Conservation (phyloP, 2,113 vertebrate species). For the Chrysemys picta region DNA sequence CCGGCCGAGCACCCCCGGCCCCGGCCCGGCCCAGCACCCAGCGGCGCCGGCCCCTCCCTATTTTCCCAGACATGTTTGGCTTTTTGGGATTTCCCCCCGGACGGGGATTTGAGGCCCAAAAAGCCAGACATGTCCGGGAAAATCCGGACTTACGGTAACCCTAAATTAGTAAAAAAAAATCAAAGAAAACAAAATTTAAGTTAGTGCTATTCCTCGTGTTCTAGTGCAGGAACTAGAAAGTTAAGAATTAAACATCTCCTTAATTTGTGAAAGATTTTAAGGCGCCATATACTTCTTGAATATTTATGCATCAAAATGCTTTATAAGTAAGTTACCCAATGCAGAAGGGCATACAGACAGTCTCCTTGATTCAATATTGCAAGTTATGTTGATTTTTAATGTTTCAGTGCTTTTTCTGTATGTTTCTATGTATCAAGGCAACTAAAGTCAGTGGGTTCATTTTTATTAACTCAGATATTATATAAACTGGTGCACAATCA, state of each 20-base stretch:
- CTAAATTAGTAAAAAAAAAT: no score
- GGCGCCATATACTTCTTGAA: not conserved
- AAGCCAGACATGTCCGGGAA: no score
- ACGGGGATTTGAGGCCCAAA: no score
- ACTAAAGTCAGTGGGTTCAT: not conserved
- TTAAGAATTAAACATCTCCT: not conserved
- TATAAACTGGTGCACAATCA: conserved; percentile 9
- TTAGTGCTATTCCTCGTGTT: no score
- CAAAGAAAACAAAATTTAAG: no score
- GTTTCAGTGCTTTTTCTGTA: not conserved
- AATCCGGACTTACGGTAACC: no score
- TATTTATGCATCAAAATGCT: not conserved
- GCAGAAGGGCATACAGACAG: not conserved
- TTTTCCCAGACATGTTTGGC: no score
- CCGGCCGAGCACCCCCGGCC: no score
- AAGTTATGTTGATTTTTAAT: conserved; percentile 2
- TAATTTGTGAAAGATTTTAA: not conserved
- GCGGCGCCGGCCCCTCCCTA: no score
- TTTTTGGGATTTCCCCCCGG: no score
- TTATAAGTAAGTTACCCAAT: not conserved
- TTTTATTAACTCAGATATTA: not conserved
- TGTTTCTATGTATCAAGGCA: not conserved
- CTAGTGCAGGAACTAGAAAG: no score
- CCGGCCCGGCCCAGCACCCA: no score
- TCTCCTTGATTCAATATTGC: not conserved